Evolutionary conservation across 2,797 vertebrate genomes (phyloP).

Genomic region (Adelosebastes latens): DNA sequence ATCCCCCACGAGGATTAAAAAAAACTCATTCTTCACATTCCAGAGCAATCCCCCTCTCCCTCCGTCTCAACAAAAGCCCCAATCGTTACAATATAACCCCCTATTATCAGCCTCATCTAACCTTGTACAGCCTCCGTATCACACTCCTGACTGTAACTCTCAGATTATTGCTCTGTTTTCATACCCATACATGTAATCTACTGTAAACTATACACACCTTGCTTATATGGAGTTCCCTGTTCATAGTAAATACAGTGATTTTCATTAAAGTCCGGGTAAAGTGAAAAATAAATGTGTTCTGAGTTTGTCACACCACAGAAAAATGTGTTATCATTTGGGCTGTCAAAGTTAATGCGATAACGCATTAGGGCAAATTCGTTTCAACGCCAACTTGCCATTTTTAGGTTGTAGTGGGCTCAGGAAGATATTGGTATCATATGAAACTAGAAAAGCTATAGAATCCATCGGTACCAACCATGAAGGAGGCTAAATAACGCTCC

Average conservation of each 20-base stretch:
- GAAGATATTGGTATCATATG: too few species aligned
- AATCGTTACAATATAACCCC: constrained; percentile 50
- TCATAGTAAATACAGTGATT: neutral
- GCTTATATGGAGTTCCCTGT: neutral
- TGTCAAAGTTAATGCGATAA: too few species aligned
- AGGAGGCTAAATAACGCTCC: too few species aligned
- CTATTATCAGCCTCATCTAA: constrained; percentile 42
- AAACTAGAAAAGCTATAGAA: too few species aligned
- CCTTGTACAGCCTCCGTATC: constrained; percentile 2
- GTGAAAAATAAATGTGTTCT: too few species aligned
- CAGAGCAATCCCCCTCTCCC: constrained; percentile 42
- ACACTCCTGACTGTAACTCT: neutral
- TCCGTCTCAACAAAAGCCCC: constrained; percentile 42
- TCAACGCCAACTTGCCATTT: too few species aligned
- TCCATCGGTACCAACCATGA: rapidly evolving
- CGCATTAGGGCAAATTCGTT: too few species aligned
- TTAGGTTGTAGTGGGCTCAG: rapidly evolving
- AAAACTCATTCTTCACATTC: constrained; percentile 78
- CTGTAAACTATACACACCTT: neutral
- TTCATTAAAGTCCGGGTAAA: neutral
- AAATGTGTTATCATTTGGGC: too few species aligned
- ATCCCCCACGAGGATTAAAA: constrained; percentile 66
- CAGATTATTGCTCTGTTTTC: constrained; percentile 3
- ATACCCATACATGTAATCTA: neutral
- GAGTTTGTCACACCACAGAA: too few species aligned